Percentiles rank a stretch among this genome's conserved stretches.
These are phyloP conservation scores for Drosophila testacea DNA, from an alignment of 2,888 invertebrate species.

Conservation along the genomic window DNA sequence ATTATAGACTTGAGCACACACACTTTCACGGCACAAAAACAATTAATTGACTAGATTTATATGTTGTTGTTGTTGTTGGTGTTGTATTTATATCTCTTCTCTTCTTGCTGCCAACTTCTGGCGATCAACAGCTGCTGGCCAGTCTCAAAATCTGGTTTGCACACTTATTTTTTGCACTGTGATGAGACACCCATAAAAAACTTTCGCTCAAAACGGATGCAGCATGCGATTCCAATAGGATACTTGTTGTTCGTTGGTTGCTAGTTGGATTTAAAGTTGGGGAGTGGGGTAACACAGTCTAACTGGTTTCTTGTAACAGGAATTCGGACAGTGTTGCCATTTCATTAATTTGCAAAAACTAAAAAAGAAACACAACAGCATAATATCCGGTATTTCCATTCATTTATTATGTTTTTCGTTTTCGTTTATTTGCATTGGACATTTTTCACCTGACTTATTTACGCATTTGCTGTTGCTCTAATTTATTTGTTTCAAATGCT, in stretches of 20 bases:
- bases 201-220: conserved; percentile 79
- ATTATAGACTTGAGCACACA: conserved; percentile 57
- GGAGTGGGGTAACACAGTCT: conserved; percentile 23
- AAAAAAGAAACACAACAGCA: conserved; percentile 2
- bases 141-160: conserved; percentile 56
- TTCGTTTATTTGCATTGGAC: conserved; percentile 15
- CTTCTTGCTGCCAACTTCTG: conserved; percentile 21
- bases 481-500: conserved; percentile 58
- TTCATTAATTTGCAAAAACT: conserved; percentile 38
- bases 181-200: conserved; percentile 58
- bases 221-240: conserved; percentile 46
- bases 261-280: not conserved
- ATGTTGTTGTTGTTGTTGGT: conserved; percentile 14
- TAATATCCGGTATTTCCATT: conserved; percentile 50
- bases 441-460: conserved; percentile 52
- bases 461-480: conserved; percentile 49
- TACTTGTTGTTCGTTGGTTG: conserved; percentile 5
- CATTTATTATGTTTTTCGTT: conserved; percentile 15
- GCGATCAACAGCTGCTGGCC: conserved; percentile 66
- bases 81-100: conserved; percentile 21
- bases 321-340: conserved; percentile 56
- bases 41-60: conserved; percentile 76
- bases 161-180: conserved; percentile 47
- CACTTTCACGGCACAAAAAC: conserved; percentile 57
- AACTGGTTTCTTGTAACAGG: conserved; percentile 76